A percentile compares a stretch with the other conserved stretches of the same genome.
These are phyloP conservation scores for Eleutherodactylus coqui DNA, from an alignment of 2,797 vertebrate species.

Conservation along the genomic window DNA sequence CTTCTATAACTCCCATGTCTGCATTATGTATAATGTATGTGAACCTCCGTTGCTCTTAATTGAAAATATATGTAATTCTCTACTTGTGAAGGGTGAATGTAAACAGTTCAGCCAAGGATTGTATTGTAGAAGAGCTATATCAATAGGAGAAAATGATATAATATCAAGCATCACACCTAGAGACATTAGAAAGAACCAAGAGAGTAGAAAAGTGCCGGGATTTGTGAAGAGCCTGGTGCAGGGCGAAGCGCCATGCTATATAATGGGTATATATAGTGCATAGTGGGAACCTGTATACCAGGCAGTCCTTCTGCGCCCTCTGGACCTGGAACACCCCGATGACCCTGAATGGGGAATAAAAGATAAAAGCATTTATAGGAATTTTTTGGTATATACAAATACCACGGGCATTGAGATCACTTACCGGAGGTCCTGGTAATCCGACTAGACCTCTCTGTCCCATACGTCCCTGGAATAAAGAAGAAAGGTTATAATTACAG, in stretches of 20 bases:
- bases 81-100: neutral
- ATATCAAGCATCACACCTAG: neutral
- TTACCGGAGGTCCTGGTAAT: slow-evolving; percentile 77
- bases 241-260: neutral
- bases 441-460: slow-evolving; percentile 81
- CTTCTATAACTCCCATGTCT: neutral
- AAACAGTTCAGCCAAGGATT: neutral
- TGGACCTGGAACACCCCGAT: slow-evolving; percentile 77
- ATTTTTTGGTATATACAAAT: neutral
- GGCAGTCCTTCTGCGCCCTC: slow-evolving; percentile 93
- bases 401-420: slow-evolving; percentile 61
- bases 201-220: neutral
- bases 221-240: neutral
- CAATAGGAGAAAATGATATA: neutral
- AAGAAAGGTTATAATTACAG: neutral
- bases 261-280: slow-evolving; percentile 71
- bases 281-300: slow-evolving; percentile 98
- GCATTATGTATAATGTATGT: neutral
- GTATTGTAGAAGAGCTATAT: neutral
- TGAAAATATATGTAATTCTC: neutral
- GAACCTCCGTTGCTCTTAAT: neutral
- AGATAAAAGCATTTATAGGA: no score
- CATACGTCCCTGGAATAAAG: slow-evolving; percentile 75
- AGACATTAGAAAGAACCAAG: neutral
- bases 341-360: slow-evolving; percentile 75